phyloP scores from a whole-genome alignment of 2,113 vertebrate genomes.

The Pterophyllum scalare region DNA sequence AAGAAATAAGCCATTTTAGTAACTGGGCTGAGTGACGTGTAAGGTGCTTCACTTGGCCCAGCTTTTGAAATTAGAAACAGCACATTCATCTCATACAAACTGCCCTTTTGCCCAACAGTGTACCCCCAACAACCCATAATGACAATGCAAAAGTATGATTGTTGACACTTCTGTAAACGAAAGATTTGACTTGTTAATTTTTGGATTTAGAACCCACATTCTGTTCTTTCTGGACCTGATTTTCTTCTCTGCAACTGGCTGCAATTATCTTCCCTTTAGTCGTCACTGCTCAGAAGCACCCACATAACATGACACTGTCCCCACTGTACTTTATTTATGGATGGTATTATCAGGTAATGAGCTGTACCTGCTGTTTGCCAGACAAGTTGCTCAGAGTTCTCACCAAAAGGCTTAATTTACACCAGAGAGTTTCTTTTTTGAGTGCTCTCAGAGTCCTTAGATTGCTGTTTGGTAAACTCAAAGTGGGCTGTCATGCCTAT shows the following conservation, averaged over 20 bases:
- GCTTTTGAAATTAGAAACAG: neutral
- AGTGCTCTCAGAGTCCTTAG: no score
- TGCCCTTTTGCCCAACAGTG: neutral
- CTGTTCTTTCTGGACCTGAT: neutral
- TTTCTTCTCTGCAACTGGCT: neutral
- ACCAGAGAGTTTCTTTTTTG: neutral
- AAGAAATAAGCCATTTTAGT: neutral
- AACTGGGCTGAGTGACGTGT: accelerated
- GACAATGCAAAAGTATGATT: neutral
- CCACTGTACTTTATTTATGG: neutral
- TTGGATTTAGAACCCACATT: no score
- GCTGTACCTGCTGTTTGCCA: neutral
- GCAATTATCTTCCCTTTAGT: neutral
- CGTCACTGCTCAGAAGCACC: neutral
- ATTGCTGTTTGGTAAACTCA: neutral
- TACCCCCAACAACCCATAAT: neutral
- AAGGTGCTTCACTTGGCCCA: neutral
- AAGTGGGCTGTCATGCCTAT: neutral
- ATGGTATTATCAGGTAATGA: neutral
- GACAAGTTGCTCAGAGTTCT: neutral
- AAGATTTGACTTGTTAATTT: neutral
- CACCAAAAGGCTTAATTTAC: neutral
- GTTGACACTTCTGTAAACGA: neutral
- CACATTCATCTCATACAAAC: neutral
- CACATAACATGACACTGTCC: neutral